Conservation (phyloP, 2,797 vertebrate species). For the Urocyon cinereoargenteus region DNA sequence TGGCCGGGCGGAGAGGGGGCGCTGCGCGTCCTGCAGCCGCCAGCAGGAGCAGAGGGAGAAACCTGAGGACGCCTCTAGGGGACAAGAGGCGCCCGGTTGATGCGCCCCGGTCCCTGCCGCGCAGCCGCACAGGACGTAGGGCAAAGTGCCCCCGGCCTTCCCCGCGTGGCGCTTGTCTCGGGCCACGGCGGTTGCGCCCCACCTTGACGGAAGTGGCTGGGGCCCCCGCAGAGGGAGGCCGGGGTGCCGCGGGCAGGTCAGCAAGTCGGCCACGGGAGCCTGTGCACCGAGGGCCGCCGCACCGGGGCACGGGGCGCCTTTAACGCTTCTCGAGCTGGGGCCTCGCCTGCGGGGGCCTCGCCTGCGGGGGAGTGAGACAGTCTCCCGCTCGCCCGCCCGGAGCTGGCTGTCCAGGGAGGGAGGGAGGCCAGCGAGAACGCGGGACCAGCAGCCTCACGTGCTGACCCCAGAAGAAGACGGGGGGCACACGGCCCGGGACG, state of each 20-base stretch:
- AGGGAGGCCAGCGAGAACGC: neutral
- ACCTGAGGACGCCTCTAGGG: accelerated
- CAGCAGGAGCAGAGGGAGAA: neutral
- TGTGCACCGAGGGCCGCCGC: accelerated
- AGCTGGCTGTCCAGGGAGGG: neutral
- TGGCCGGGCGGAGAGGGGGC: accelerated
- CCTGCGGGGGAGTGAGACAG: too few relatives aligned
- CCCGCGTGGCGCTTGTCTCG: neutral
- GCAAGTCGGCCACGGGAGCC: neutral
- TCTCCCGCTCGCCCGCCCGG: accelerated
- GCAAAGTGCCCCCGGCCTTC: neutral
- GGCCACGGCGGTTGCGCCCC: accelerated
- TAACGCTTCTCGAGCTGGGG: accelerated
- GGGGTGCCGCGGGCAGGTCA: too few relatives aligned
- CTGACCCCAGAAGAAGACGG: neutral
- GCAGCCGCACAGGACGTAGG: neutral
- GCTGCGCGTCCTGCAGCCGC: neutral
- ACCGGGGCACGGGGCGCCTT: neutral
- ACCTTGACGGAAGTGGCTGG: neutral
- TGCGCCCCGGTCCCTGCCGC: accelerated
- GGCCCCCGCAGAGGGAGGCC: neutral
- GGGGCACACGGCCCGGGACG: neutral
- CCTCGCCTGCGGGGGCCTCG: too few relatives aligned
- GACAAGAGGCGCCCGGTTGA: neutral
- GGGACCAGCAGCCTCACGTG: too few relatives aligned